Base-by-base conservation (phyloP, 2,888 invertebrate species). In the Chrysolina haemoptera region DNA sequence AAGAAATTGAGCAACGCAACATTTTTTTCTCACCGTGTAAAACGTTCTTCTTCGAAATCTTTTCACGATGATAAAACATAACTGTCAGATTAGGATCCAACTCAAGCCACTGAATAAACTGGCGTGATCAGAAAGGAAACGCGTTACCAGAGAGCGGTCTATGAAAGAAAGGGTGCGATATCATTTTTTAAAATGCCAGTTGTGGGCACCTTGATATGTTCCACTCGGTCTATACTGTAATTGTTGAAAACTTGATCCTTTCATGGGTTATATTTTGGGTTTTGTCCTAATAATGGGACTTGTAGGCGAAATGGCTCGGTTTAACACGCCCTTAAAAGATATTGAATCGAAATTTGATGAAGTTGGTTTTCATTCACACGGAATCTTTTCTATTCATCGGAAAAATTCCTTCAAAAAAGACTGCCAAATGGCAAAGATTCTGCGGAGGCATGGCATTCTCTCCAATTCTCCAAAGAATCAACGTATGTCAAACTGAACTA, bases 71-170 rank as follows among this genome's bases (percentile, higher is more conserved):
- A 76, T 73, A 70, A 73, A 78, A 75, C 76, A 78, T 76, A 77
- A 73, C 76, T 78, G 79, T 80, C 80, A 75, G 80, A 80, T 80
- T 80, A 78, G 68, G 76, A 78, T 78, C 78, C 76, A 63, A 64
- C 68, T 68, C 66, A 76, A 76, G 67, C 68, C 71, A 74, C 75
- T 70, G 79, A 76, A 78, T 79, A 74, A 74, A 79, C 76, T 73
- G 75, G 75, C 71, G 53, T 69, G 55, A 40, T 46, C 67, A 76
- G 62, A 71, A 76, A 72, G 59, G 66, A 71, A 72, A 68, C 27
- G 63, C 59, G 63, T 63, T 69, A 68, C 70, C 22, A 66, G 73
- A 70, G 67, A 70, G 68, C 41, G 64, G 70, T 70, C 64, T 66
- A 68, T 68, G 43, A 76, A 74, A 62, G 62, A 69, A 71, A 65